Conservation (phyloP, 2,888 invertebrate species). For the Spatulosminthurus flaviceps region DNA sequence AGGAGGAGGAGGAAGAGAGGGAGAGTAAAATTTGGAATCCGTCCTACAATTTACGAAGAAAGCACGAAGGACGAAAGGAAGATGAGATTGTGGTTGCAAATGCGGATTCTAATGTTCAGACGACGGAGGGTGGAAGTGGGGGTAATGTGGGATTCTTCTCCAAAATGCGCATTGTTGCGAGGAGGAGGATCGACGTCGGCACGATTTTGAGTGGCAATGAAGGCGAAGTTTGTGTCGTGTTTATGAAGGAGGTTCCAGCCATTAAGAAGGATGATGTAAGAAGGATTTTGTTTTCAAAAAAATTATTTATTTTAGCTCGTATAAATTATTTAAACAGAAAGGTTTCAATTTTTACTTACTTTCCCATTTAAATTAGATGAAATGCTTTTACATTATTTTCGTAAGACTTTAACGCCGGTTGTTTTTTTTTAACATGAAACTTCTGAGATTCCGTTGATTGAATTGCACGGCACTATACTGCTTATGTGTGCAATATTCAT, state of each 20-base stretch:
- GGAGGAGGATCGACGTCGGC: conserved; percentile 50
- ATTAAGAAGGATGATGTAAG: conserved; percentile 56
- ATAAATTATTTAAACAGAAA: no score
- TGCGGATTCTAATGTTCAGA: conserved; percentile 33
- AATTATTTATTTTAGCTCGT: no score
- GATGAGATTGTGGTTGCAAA: conserved; percentile 42
- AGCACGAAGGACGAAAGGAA: neutral
- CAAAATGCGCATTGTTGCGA: conserved; percentile 48
- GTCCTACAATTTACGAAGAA: neutral
- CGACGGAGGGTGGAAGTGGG: neutral
- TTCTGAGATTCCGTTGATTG: no score
- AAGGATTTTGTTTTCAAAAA: no score
- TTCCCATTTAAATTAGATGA: no score
- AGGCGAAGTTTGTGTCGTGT: conserved; percentile 51
- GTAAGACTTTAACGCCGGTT: no score
- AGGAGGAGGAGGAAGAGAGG: neutral
- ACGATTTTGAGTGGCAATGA: conserved; percentile 53
- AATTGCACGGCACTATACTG: no score
- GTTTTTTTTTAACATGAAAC: no score
- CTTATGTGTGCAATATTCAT: no score
- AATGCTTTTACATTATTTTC: no score
- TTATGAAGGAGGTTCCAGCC: conserved; percentile 45
- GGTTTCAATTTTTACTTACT: no score
- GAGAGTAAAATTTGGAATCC: neutral
- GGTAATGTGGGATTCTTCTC: neutral